These are phyloP conservation scores for Dicranocentrus wangi DNA, from an alignment of 2,888 invertebrate genomes.

Conservation along the genomic window DNA sequence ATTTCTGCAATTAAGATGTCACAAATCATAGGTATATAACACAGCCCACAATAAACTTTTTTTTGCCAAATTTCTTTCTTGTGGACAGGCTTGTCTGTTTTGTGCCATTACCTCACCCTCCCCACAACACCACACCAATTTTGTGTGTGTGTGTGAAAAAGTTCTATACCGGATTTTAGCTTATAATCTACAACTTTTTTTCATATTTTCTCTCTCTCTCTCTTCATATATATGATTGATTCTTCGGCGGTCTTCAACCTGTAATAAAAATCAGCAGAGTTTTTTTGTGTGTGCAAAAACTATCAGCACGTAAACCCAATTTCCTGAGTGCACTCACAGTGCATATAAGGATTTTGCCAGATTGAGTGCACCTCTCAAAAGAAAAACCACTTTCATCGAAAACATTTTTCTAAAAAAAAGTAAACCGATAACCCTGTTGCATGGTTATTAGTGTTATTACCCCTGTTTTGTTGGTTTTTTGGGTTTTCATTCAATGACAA, in stretches of 20 bases:
- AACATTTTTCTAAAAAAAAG: constrained; percentile 29
- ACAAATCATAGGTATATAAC: constrained; percentile 18
- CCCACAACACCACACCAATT: not conserved
- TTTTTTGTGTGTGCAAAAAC: not conserved
- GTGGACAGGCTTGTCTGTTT: too few species aligned
- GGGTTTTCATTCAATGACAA: not conserved
- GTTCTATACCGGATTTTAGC: constrained; percentile 48
- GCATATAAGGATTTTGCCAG: constrained; percentile 16
- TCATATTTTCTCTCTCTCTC: constrained; percentile 12
- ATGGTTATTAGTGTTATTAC: not conserved
- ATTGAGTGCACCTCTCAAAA: constrained; percentile 19
- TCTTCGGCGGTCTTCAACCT: not conserved
- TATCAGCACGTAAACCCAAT: constrained; percentile 52
- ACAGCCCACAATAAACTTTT: not conserved
- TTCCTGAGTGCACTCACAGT: constrained; percentile 19
- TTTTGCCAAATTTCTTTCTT: not conserved
- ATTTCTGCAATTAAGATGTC: constrained; percentile 54
- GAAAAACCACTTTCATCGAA: constrained; percentile 23
- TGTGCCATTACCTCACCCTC: not conserved
- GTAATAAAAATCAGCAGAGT: not conserved
- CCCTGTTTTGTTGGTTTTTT: not conserved
- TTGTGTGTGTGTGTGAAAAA: not conserved
- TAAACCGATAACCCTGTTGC: constrained; percentile 52
- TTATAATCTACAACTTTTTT: constrained; percentile 4
- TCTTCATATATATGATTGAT: constrained; percentile 9